A percentile compares a stretch with the other conserved stretches of the same genome.
These are phyloP conservation scores for Thunnus maccoyii DNA, from an alignment of 2,113 vertebrate species.

Conservation along the genomic window DNA sequence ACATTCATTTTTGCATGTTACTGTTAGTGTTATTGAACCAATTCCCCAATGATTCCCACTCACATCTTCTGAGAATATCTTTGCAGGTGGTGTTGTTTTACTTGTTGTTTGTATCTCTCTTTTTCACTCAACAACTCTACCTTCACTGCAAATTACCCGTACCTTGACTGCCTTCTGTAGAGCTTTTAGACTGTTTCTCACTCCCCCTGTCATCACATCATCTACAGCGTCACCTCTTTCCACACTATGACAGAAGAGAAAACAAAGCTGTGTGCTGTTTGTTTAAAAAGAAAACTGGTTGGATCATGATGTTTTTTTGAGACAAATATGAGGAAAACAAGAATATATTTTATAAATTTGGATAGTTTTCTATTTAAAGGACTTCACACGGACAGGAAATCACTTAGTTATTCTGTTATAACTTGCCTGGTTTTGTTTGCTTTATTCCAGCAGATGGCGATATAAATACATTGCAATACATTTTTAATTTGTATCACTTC, in stretches of 20 bases:
- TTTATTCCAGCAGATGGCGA: constrained; percentile 72
- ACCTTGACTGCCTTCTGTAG: constrained; percentile 15
- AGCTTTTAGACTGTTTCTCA: constrained; percentile 63
- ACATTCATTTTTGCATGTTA: too few species aligned
- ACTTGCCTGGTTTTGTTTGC: background rate
- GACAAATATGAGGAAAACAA: background rate
- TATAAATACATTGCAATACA: constrained; percentile 32
- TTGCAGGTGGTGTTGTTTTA: constrained; percentile 11
- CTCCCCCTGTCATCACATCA: constrained; percentile 61
- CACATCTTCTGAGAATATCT: background rate
- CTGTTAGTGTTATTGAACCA: background rate
- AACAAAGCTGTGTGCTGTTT: constrained; percentile 9
- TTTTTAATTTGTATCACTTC: too few species aligned
- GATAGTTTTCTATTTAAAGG: background rate
- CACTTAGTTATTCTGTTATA: too few species aligned
- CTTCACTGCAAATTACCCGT: constrained; percentile 72
- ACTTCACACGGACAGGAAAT: too few species aligned
- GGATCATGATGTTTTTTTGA: background rate
- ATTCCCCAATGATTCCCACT: background rate
- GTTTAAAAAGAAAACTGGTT: background rate
- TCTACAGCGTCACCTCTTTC: constrained; percentile 42
- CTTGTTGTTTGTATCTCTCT: constrained; percentile 42
- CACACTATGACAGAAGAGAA: constrained; percentile 21
- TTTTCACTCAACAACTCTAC: constrained; percentile 64
- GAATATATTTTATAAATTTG: background rate